Percentiles rank a stretch among this genome's conserved stretches.
phyloP scores from a whole-genome alignment of 2,113 vertebrate species.

The Ovis aries region DNA sequence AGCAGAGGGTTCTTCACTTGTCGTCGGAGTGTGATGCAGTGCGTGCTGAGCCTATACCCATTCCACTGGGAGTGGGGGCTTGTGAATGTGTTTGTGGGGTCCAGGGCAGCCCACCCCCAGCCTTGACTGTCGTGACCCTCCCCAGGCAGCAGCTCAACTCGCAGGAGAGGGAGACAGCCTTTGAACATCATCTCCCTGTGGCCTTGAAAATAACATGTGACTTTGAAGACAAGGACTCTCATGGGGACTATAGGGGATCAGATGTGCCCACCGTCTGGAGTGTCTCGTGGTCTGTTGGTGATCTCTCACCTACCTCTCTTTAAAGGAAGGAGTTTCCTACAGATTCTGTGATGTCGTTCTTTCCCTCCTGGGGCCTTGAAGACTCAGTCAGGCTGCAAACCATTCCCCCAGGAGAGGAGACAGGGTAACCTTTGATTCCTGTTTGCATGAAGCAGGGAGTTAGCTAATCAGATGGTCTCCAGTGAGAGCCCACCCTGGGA shows the following conservation, averaged over 20 bases:
- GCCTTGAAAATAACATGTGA: conserved; percentile 10
- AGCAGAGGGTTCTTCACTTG: not conserved
- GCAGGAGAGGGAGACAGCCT: not conserved
- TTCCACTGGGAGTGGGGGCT: not conserved
- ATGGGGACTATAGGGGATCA: not conserved
- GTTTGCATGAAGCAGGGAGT: not conserved
- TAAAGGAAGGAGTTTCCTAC: not conserved
- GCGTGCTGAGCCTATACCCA: rapidly evolving
- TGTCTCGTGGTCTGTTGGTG: not conserved
- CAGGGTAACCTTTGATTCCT: not conserved
- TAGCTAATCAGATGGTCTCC: not conserved
- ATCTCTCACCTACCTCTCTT: not conserved
- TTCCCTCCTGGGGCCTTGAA: not conserved
- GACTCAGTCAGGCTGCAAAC: not conserved
- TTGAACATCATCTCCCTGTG: not conserved
- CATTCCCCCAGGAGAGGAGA: not conserved
- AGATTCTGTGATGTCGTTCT: not conserved
- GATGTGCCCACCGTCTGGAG: not conserved
- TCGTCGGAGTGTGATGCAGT: not conserved
- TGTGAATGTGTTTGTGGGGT: not conserved
- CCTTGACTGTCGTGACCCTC: not conserved
- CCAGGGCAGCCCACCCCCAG: not conserved
- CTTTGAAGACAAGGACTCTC: not conserved
- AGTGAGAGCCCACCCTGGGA: not conserved
- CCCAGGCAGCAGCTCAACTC: not conserved